Evolutionary conservation across 2,797 vertebrate genomes (phyloP).

Genomic region (Pelochelys cantorii): DNA sequence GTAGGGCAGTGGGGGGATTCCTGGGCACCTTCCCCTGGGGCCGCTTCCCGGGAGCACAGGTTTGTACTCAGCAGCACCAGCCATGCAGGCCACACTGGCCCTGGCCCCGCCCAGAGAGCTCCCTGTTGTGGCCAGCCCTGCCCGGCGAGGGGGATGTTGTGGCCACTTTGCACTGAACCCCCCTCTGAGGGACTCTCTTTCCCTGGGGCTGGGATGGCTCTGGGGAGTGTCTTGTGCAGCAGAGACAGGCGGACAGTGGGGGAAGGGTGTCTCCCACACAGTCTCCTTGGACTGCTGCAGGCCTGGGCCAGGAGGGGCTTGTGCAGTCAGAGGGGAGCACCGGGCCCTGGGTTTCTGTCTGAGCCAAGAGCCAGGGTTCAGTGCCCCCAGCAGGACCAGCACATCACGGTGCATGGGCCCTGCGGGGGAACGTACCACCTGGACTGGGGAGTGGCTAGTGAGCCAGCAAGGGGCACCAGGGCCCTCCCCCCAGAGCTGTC

Average conservation of each 20-base stretch:
- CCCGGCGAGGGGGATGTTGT: not conserved
- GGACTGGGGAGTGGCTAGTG: too few species aligned
- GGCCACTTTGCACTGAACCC: not conserved
- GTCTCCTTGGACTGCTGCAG: too few species aligned
- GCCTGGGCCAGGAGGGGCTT: too few species aligned
- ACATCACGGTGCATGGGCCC: rapidly evolving
- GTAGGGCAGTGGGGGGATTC: not conserved
- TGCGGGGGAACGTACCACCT: too few species aligned
- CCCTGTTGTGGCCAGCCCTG: not conserved
- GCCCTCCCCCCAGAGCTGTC: not conserved
- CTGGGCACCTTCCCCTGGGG: not conserved
- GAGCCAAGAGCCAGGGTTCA: not conserved
- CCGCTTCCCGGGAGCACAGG: rapidly evolving
- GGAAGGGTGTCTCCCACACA: not conserved
- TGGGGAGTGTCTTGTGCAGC: not conserved
- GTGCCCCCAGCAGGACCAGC: not conserved
- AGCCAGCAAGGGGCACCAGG: not conserved
- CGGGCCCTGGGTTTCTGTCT: too few species aligned
- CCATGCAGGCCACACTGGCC: too few species aligned
- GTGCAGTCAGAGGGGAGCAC: not conserved
- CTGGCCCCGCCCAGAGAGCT: too few species aligned
- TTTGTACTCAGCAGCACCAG: not conserved
- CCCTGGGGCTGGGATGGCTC: not conserved
- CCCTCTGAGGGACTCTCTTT: too few species aligned
- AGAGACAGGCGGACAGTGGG: not conserved